Evolutionary conservation across 2,888 invertebrate species (phyloP), one percentile per base, ranked within the genome.

Genomic region (Tricholauxania praeusta): DNA sequence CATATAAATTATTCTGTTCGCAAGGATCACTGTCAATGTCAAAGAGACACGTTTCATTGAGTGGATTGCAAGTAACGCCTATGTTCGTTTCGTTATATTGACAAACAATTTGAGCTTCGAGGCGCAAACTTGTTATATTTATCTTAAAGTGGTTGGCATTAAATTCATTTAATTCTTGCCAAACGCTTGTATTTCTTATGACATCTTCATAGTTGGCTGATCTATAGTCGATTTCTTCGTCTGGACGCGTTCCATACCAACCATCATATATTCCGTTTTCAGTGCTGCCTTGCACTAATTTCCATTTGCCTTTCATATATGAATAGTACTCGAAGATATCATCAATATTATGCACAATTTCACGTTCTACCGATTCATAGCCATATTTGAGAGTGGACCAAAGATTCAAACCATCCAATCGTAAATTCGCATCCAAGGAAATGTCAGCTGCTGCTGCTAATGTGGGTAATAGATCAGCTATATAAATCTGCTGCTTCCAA

Each of bases 401-500:
- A 79, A 92, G 90, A 83, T 93, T 91, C 4, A 92, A 84, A 1
- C 93, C 93, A 78, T 93, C 93, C 39, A 93, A 65, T 6, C 70
- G 52, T 1, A 62, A 52, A 5, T 80, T 66, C 2, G 73, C 6
- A 48, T 79, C 73, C 1, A 83, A 67, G 0, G 76, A 48, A 48
- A 85, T 83, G 17, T 80, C 80, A 0, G 86, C 86, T 0, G 84
- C 84, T 1, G 79, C 76, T 3, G 84, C 83, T 93, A 88, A 85
- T 0, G 96, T 96, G 0, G 96, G 96, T 59, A 96, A 83, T 91
- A 95, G 93, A 85, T 97, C 96, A 12, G 92, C 91, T 15, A 96
- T 91, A 81, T 96, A 95, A 85, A 96, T 91, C 63, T 94, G 87
- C 72, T 92, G 89, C 64, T 90, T 87, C 72, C 90, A 91, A 1